Conservation (phyloP, 2,888 invertebrate genomes). For the Cheilosia variabilis region DNA sequence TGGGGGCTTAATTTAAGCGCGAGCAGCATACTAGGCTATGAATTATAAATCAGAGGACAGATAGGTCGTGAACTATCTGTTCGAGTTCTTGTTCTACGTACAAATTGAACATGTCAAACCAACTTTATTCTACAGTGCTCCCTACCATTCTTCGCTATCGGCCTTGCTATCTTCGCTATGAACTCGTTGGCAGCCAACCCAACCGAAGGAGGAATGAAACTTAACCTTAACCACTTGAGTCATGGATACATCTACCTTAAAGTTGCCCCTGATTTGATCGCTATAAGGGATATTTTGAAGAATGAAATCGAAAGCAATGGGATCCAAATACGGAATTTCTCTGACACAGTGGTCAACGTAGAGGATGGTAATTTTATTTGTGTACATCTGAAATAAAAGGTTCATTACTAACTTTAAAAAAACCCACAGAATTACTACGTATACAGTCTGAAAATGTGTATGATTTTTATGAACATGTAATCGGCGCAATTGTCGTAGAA, state of each 20-base stretch:
- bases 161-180: conserved; percentile 79
- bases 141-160: conserved; percentile 78
- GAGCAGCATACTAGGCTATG: no score
- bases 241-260: conserved; percentile 79
- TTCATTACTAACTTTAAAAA: not conserved
- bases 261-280: conserved; percentile 66
- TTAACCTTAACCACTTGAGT: conserved; percentile 78
- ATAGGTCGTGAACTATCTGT: no score
- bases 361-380: conserved; percentile 23
- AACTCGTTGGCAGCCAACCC: conserved; percentile 78
- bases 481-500: conserved; percentile 79
- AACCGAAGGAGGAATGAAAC: conserved; percentile 77
- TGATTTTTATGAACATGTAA: conserved; percentile 80
- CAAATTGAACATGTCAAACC: not conserved
- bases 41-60: no score
- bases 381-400: not conserved
- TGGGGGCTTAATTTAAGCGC: no score
- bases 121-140: conserved; percentile 76
- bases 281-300: conserved; percentile 76
- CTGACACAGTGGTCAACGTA: conserved; percentile 32
- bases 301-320: conserved; percentile 78
- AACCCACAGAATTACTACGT: conserved; percentile 77
- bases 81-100: not conserved
- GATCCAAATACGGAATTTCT: conserved; percentile 76
- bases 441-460: conserved; percentile 80